Conservation (phyloP, 2,113 vertebrate species). For the Desmodus rotundus region DNA sequence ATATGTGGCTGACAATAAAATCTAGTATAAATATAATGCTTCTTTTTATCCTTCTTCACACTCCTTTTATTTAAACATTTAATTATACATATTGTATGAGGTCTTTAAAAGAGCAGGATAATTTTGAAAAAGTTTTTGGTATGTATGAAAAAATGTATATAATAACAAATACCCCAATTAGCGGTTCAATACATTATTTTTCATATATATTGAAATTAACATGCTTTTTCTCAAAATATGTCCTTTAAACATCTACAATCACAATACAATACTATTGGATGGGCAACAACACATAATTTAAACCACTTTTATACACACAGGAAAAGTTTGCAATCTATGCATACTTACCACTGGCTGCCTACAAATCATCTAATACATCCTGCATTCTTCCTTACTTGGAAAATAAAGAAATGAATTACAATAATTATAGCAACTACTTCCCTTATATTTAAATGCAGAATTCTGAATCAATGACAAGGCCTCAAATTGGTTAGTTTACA, state of each 20-base stretch:
- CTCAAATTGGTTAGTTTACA: constrained; percentile 46
- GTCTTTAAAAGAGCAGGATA: background rate
- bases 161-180: background rate
- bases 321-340: background rate
- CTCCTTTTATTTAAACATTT: background rate
- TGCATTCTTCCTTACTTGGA: background rate
- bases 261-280: background rate
- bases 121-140: background rate
- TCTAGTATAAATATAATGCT: background rate
- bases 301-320: background rate
- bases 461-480: constrained; percentile 45
- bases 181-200: background rate
- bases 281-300: background rate
- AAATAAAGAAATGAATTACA: constrained; percentile 52
- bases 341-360: constrained; percentile 16
- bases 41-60: background rate
- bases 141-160: background rate
- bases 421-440: constrained; percentile 42
- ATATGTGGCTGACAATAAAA: background rate
- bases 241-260: background rate
- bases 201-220: background rate
- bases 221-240: background rate
- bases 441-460: constrained; percentile 43
- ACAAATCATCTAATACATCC: background rate
- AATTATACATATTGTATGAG: background rate